Evolutionary conservation across 1,140 invertebrate species (phyloP).

Genomic region (Bactericera cockerelli): DNA sequence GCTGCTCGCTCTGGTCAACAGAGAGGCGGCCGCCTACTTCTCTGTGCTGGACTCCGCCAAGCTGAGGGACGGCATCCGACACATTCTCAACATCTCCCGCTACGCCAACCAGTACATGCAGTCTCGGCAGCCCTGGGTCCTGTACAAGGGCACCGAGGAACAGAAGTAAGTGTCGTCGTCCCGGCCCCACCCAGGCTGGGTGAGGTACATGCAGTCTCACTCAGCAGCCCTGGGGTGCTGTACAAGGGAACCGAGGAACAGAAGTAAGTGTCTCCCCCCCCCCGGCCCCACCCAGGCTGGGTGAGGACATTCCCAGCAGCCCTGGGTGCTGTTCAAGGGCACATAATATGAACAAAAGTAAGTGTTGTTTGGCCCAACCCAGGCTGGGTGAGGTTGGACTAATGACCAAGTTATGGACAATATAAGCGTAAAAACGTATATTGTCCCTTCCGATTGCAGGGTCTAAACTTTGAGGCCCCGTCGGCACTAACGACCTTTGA

Average conservation of each 20-base stretch:
- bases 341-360: not conserved
- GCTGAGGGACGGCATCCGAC: constrained; percentile 71
- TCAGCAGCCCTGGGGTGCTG: constrained; percentile 58
- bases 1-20: constrained; percentile 64
- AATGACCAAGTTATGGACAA: too few species aligned
- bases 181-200: too few species aligned
- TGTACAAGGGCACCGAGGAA: constrained; percentile 65
- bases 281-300: too few species aligned
- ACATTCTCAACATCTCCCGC: constrained; percentile 74
- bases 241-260: too few species aligned
- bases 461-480: too few species aligned
- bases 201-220: constrained; percentile 12
- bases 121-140: constrained; percentile 81
- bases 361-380: not conserved
- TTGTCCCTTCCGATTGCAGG: too few species aligned
- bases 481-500: too few species aligned
- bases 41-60: constrained; percentile 64
- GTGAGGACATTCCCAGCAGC: constrained; percentile 10
- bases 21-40: constrained; percentile 65
- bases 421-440: too few species aligned
- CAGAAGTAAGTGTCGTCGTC: constrained; percentile 63
- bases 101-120: constrained; percentile 97
- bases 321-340: constrained; percentile 9
- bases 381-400: too few species aligned
- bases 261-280: too few species aligned